Conservation (phyloP, 1,140 invertebrate genomes). For the Cydia amplana region DNA sequence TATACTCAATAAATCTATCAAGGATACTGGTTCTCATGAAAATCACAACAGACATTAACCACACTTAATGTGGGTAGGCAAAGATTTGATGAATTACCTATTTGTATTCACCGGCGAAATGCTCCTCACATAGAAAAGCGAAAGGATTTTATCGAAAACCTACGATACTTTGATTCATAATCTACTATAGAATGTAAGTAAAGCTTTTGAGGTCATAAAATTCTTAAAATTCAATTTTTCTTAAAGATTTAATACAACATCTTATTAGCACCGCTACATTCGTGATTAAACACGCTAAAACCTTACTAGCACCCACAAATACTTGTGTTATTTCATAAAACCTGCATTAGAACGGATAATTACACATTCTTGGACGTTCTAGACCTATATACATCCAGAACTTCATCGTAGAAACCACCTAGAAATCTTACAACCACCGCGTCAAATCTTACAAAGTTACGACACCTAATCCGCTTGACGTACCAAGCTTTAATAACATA, state of each 20-base stretch:
- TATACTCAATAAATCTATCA: too few relatives aligned
- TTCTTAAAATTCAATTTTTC: background rate
- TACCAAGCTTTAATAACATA: background rate
- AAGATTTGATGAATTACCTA: background rate
- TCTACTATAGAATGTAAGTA: too few relatives aligned
- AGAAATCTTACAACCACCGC: background rate
- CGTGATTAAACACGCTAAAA: background rate
- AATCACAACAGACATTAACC: background rate
- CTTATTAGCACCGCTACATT: background rate
- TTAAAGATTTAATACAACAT: background rate
- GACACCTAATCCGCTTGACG: background rate
- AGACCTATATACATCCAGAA: background rate
- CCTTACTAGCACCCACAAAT: background rate
- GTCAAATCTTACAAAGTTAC: slow-evolving; percentile 7
- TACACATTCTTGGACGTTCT: background rate
- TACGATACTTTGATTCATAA: too few relatives aligned
- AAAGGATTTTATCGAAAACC: too few relatives aligned
- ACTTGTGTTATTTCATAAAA: background rate
- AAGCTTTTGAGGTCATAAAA: background rate
- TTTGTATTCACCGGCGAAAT: background rate
- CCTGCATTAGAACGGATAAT: background rate
- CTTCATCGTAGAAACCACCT: background rate
- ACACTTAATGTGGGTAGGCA: background rate
- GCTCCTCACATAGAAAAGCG: too few relatives aligned
- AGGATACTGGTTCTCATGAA: background rate